Conservation (phyloP, 2,888 invertebrate species). For the Apotomis betuletana region DNA sequence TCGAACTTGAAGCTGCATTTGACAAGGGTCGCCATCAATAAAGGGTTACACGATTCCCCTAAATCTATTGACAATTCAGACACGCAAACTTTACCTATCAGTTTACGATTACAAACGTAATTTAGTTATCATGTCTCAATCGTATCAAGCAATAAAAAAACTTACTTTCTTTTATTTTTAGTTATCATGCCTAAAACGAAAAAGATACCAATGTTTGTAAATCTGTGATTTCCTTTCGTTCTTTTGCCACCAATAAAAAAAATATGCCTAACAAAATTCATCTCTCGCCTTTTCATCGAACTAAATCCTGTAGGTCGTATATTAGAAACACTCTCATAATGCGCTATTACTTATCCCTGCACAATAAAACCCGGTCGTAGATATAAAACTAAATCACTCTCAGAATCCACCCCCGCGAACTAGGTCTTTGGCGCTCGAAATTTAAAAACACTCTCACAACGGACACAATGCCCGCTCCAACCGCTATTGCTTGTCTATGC, state of each 20-base stretch:
- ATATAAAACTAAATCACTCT: constrained; percentile 15
- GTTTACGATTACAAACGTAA: neutral
- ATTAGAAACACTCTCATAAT: neutral
- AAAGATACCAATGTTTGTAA: too few species aligned
- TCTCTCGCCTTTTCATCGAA: neutral
- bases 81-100: constrained; percentile 8
- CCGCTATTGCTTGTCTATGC: constrained; percentile 46
- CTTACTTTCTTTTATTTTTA: too few species aligned
- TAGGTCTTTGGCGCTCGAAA: constrained; percentile 35
- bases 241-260: too few species aligned
- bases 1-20: constrained; percentile 18
- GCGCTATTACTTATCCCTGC: constrained; percentile 1
- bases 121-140: neutral
- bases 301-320: neutral
- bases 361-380: neutral
- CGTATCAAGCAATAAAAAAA: too few species aligned
- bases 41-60: constrained; percentile 2
- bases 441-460: constrained; percentile 39
- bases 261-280: neutral
- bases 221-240: too few species aligned
- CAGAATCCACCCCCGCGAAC: constrained; percentile 21
- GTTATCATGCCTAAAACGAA: too few species aligned
- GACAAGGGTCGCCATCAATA: constrained; percentile 21
- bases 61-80: constrained; percentile 5
- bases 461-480: constrained; percentile 45